Conservation (phyloP, 2,888 invertebrate species). For the Timema podura region DNA sequence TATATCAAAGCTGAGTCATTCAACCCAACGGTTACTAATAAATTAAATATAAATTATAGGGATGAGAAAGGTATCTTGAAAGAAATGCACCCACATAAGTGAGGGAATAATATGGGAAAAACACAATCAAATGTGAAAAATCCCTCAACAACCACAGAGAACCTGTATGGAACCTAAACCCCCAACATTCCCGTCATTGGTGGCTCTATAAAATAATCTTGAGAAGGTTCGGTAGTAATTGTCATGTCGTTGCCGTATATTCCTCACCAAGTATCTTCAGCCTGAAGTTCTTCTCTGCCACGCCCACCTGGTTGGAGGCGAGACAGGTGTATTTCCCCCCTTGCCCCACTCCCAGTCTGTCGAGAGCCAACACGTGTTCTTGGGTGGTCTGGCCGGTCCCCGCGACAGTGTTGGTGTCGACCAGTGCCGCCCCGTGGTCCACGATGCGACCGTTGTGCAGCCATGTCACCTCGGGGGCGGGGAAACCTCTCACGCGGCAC, state of each 20-base stretch:
- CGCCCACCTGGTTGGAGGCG: slow-evolving; percentile 58
- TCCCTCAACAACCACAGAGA: too few species aligned
- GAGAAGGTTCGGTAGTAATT: neutral
- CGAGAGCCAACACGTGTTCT: slow-evolving; percentile 10
- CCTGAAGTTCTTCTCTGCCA: slow-evolving; percentile 49
- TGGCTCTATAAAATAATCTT: too few species aligned
- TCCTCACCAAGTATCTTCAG: slow-evolving; percentile 49
- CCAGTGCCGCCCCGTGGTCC: slow-evolving; percentile 8
- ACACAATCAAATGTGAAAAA: too few species aligned
- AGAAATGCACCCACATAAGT: too few species aligned
- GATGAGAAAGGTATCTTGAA: too few species aligned
- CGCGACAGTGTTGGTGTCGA: neutral
- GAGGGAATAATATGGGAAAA: too few species aligned
- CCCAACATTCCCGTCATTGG: too few species aligned
- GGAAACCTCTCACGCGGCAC: slow-evolving; percentile 32
- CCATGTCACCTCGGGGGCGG: slow-evolving; percentile 33
- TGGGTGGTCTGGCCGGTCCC: neutral
- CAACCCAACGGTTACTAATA: too few species aligned
- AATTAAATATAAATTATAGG: too few species aligned
- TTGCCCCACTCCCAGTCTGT: slow-evolving; percentile 35
- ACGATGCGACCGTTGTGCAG: slow-evolving; percentile 39
- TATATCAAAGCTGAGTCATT: too few species aligned
- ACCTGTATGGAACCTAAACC: too few species aligned
- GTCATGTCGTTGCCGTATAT: neutral
- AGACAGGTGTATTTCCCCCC: slow-evolving; percentile 56